Conservation (phyloP, 2,113 vertebrate species). For the Caranx ignobilis region DNA sequence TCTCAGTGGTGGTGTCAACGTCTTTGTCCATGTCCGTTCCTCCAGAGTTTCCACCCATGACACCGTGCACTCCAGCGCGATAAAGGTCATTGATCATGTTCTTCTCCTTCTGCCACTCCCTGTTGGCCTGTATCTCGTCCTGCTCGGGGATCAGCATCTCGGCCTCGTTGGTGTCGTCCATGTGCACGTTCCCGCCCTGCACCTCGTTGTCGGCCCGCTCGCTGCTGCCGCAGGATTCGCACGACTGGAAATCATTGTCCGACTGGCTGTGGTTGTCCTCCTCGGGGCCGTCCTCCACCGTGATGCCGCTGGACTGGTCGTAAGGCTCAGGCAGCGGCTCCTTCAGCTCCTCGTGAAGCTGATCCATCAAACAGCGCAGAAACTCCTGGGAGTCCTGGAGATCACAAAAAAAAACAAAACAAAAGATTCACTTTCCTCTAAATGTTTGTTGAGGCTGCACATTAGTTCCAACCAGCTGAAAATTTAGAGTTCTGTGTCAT, state of each 20-base stretch:
- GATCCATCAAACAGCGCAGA: conserved; percentile 97
- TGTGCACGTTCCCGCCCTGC: conserved; percentile 35
- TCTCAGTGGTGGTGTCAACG: conserved; percentile 84
- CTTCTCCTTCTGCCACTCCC: conserved; percentile 94
- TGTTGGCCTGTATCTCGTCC: conserved; percentile 86
- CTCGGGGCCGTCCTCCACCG: conserved; percentile 85
- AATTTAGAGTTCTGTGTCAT: background rate
- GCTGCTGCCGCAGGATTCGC: conserved; percentile 90
- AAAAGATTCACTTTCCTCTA: background rate
- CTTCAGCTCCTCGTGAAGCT: conserved; percentile 98
- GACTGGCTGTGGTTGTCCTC: conserved; percentile 90
- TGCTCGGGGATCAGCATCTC: conserved; percentile 93
- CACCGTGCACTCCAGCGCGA: conserved; percentile 81
- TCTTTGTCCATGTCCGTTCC: conserved; percentile 90
- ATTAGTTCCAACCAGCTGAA: conserved; percentile 7
- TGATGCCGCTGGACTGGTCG: conserved; percentile 81
- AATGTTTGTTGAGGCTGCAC: conserved; percentile 4
- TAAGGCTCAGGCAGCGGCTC: conserved; percentile 88
- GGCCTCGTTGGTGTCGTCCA: conserved; percentile 89
- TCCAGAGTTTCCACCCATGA: conserved; percentile 76
- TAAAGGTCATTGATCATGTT: conserved; percentile 89
- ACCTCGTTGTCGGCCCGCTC: conserved; percentile 89
- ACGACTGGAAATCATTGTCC: conserved; percentile 92
- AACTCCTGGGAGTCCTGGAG: conserved; percentile 97
- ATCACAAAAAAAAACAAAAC: background rate